Percentiles rank a stretch among this genome's conserved stretches.
phyloP scores from a whole-genome alignment of 2,888 invertebrate species.

The Drosophila mimica region DNA sequence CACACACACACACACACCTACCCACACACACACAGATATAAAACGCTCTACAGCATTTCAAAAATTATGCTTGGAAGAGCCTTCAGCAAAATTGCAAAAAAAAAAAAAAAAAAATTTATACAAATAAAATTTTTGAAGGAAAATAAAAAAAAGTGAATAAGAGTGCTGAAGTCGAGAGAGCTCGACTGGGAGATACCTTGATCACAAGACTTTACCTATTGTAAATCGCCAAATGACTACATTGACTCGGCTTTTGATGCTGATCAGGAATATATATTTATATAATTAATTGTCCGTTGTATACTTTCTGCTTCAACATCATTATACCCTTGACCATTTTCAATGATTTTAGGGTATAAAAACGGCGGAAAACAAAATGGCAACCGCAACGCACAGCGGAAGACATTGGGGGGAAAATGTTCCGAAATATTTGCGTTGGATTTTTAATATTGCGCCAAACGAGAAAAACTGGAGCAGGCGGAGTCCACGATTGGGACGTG shows the following conservation, averaged over 20 bases:
- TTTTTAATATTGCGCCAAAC: conserved; percentile 77
- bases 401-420: conserved; percentile 66
- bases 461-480: conserved; percentile 15
- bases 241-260: background rate
- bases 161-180: background rate
- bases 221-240: background rate
- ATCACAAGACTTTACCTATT: background rate
- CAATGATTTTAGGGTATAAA: conserved; percentile 6
- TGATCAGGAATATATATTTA: background rate
- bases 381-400: conserved; percentile 49
- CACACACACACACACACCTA: conserved; percentile 32
- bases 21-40: conserved; percentile 7
- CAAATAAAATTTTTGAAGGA: conserved; percentile 16
- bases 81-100: conserved; percentile 50
- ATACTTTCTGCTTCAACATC: too few relatives aligned
- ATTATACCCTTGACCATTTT: background rate
- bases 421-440: conserved; percentile 77
- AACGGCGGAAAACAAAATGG: conserved; percentile 43
- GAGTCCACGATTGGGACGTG: background rate
- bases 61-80: conserved; percentile 78
- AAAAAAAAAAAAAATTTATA: conserved; percentile 18
- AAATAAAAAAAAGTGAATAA: background rate
- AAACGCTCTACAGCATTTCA: conserved; percentile 37
- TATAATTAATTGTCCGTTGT: background rate
- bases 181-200: background rate